Evolutionary conservation across 2,888 invertebrate species (phyloP).

Genomic region (Mermis nigrescens): DNA sequence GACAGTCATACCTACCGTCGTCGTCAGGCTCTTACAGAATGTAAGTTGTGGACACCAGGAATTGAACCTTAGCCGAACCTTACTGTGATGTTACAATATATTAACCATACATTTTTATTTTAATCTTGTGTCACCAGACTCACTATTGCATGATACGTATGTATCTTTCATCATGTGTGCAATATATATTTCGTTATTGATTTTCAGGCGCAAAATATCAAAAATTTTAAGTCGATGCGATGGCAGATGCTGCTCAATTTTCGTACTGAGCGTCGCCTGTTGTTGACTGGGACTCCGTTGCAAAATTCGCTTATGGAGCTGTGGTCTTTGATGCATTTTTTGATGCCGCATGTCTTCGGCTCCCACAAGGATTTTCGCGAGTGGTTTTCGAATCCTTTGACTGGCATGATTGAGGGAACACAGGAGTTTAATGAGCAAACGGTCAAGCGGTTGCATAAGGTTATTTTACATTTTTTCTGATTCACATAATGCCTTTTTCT

Average conservation of each 20-base stretch:
- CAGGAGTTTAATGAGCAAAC: slow-evolving; percentile 72
- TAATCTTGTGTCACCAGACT: not conserved
- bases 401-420: slow-evolving; percentile 82
- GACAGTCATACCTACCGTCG: no score
- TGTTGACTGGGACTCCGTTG: slow-evolving; percentile 79
- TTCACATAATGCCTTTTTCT: not conserved
- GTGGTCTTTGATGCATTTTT: slow-evolving; percentile 93
- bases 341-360: slow-evolving; percentile 90
- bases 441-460: slow-evolving; percentile 71
- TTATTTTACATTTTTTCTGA: slow-evolving; percentile 25
- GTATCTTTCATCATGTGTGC: no score
- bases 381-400: slow-evolving; percentile 94
- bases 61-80: no score
- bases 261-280: slow-evolving; percentile 66
- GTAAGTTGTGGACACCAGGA: no score
- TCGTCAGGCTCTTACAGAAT: no score
- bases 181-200: no score
- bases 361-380: slow-evolving; percentile 84
- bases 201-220: slow-evolving; percentile 83
- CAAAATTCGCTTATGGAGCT: slow-evolving; percentile 90
- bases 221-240: slow-evolving; percentile 94
- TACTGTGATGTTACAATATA: not conserved
- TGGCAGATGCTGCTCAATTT: slow-evolving; percentile 93
- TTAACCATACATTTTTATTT: not conserved
- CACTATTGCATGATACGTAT: no score